Base-by-base conservation (phyloP, 2,888 invertebrate species). In the Drosophila phalerata region DNA sequence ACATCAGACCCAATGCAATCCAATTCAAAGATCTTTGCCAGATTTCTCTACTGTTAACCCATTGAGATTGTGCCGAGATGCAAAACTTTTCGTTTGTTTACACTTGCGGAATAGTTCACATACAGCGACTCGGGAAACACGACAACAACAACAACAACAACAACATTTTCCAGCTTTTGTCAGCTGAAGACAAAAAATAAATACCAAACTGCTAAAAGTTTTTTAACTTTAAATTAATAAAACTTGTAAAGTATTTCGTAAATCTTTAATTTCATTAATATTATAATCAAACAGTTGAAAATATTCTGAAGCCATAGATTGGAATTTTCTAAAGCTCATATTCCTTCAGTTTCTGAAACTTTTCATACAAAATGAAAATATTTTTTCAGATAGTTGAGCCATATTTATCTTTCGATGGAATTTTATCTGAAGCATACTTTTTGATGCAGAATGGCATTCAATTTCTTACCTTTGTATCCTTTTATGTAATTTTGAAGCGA, bases 61-160 rank as follows among this genome's bases (percentile, higher is more conserved):
- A 75, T 69, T 75, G 69, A 64, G 53, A 45, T 10, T 40, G 30
- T 37, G 25, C 58, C 34, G 56, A 62, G 38, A 65, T 72, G 73
- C 66, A 79, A 69, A 61, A 61, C 34, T 58, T 79, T 74, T 61
- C 69, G 47, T 79, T 76, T 79, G 75, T 69, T 79, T 76, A 79
- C 78, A 77, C 73, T 74, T 74, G 78, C 60, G 25, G 22, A 64
- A 77, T 77, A 73, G 78, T 74, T 77, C 61, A 65, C 56, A 66
- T 61, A 73, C 64, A 56, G 63, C 52, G 17, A 32, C 19, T n/a
- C 57, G 19, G 42, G 19, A 47, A 42, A 25, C 6, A 15, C n/a
- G n/a, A 34, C n/a, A 34, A n/a, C 37, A 34, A 9, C 19, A 52
- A 10, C 13, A 22, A 32, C 19, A 22, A 30, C 34, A 38, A 49